These are phyloP conservation scores for Dryococelus australis DNA, from an alignment of 2,888 invertebrate species.

Conservation along the genomic window DNA sequence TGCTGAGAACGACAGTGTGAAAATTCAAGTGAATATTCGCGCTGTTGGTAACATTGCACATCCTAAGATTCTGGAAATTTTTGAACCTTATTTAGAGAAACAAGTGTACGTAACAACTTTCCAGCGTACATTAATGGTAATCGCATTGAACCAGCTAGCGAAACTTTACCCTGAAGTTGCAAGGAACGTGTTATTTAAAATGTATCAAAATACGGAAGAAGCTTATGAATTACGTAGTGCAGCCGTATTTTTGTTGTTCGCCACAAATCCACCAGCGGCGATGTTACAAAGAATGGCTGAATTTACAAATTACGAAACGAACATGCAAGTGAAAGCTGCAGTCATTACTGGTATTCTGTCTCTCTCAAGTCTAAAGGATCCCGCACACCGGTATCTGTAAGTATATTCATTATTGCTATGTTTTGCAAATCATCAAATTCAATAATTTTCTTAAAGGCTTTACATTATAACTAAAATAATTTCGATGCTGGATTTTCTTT, in stretches of 20 bases:
- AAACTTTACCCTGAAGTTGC: constrained; percentile 62
- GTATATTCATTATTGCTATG: constrained; percentile 47
- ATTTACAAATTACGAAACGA: constrained; percentile 70
- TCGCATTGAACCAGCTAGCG: constrained; percentile 64
- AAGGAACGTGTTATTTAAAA: constrained; percentile 68
- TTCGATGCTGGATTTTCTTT: not conserved
- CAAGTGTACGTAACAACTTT: constrained; percentile 64
- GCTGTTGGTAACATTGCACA: constrained; percentile 73
- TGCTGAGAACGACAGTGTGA: constrained; percentile 62
- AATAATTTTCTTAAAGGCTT: no score
- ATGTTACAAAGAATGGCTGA: constrained; percentile 76
- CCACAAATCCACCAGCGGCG: constrained; percentile 65
- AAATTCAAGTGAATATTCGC: constrained; percentile 67
- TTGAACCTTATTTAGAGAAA: constrained; percentile 75
- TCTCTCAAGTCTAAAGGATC: constrained; percentile 61
- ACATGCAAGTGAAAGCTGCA: constrained; percentile 70
- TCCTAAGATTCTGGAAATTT: constrained; percentile 66
- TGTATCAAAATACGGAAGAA: constrained; percentile 72
- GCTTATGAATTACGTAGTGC: constrained; percentile 70
- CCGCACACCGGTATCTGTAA: constrained; percentile 62
- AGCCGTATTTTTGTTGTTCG: constrained; percentile 69
- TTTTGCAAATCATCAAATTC: not conserved
- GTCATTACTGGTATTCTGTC: constrained; percentile 68
- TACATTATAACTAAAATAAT: no score
- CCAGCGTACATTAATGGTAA: constrained; percentile 70